Conservation (phyloP, 2,888 invertebrate genomes). For the Machimus rusticus region DNA sequence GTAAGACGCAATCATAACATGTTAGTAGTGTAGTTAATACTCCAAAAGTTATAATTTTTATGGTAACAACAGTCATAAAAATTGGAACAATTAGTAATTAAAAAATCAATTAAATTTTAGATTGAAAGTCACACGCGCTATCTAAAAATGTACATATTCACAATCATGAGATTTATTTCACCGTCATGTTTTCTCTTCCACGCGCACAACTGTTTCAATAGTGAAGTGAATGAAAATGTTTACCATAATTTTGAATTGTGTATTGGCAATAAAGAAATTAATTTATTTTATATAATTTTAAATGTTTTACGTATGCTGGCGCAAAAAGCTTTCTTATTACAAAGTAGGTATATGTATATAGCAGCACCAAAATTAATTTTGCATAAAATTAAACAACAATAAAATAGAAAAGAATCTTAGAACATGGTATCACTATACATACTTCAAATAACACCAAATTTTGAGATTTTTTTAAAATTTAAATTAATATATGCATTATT, state of each 20-base stretch:
- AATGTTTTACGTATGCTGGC: too few species aligned
- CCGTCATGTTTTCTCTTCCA: not conserved
- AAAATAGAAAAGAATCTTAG: not conserved
- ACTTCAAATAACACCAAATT: too few species aligned
- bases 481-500: not conserved
- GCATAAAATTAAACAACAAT: too few species aligned
- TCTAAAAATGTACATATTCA: not conserved
- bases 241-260: not conserved
- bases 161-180: not conserved
- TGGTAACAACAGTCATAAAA: not conserved
- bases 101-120: not conserved
- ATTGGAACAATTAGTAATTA: too few species aligned
- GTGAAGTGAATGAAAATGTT: not conserved
- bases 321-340: too few species aligned
- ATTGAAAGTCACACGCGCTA: not conserved
- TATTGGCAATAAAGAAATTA: not conserved
- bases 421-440: too few species aligned
- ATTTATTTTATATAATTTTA: not conserved
- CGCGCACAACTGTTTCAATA: not conserved
- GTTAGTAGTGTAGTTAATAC: not conserved
- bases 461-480: too few species aligned
- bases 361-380: too few species aligned
- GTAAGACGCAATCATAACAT: not conserved
- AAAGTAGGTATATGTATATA: too few species aligned
- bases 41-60: not conserved